These are phyloP conservation scores for Drosophila bipectinata DNA, from an alignment of 1,140 invertebrate species.

Conservation along the genomic window DNA sequence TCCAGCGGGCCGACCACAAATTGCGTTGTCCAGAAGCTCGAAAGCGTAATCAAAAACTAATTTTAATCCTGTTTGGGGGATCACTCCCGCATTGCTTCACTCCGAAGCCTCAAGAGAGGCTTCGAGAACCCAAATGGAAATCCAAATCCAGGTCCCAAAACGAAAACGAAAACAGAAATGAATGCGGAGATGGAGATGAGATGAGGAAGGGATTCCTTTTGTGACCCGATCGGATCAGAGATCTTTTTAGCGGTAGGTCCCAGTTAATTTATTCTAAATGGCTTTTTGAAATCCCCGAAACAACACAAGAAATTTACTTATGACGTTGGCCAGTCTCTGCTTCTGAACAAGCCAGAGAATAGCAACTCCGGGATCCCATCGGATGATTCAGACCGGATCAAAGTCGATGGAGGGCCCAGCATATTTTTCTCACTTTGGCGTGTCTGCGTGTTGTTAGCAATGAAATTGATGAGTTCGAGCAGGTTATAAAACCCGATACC, in stretches of 20 bases:
- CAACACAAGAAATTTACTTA: constrained; percentile 74
- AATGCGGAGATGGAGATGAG: constrained; percentile 4
- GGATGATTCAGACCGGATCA: constrained; percentile 71
- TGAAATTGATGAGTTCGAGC: constrained; percentile 81
- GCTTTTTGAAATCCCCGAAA: constrained; percentile 78
- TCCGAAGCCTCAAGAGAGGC: neutral
- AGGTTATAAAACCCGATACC: constrained; percentile 81
- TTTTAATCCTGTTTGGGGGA: constrained; percentile 83
- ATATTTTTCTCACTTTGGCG: constrained; percentile 81
- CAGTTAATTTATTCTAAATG: constrained; percentile 81
- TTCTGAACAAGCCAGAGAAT: constrained; percentile 29
- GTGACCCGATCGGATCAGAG: constrained; percentile 37
- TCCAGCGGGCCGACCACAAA: constrained; percentile 59
- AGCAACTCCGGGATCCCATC: constrained; percentile 27
- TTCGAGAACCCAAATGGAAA: neutral
- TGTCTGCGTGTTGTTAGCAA: constrained; percentile 81
- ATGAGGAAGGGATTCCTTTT: constrained; percentile 6
- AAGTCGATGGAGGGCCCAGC: constrained; percentile 40
- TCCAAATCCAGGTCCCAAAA: constrained; percentile 4
- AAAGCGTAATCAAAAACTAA: constrained; percentile 84
- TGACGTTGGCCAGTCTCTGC: constrained; percentile 47
- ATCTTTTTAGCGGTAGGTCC: constrained; percentile 78
- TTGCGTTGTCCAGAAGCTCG: constrained; percentile 84
- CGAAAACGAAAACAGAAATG: constrained; percentile 1
- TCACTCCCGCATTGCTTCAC: constrained; percentile 42